Conservation (phyloP, 2,888 invertebrate species). For the Drosophila ustulata region DNA sequence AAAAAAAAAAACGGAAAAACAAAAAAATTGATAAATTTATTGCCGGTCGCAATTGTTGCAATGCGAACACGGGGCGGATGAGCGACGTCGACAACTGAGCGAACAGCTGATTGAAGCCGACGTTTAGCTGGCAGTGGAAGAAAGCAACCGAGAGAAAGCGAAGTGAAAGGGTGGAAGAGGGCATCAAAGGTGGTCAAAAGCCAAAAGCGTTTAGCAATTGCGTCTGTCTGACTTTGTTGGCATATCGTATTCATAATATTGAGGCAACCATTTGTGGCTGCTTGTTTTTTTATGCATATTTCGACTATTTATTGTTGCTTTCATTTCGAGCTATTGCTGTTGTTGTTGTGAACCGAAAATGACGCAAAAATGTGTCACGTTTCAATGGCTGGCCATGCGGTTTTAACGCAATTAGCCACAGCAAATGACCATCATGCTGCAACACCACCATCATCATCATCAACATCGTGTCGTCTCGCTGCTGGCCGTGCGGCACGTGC, state of each 20-base stretch:
- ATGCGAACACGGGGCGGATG: constrained; percentile 60
- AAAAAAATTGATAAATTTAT: constrained; percentile 70
- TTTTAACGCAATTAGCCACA: constrained; percentile 77
- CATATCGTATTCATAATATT: constrained; percentile 54
- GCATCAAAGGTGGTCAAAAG: constrained; percentile 39
- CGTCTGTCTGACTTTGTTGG: constrained; percentile 32
- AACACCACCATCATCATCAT: constrained; percentile 31
- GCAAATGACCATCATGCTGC: constrained; percentile 54
- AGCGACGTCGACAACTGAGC: constrained; percentile 53
- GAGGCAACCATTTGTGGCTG: constrained; percentile 42
- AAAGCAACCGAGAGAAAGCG: not conserved
- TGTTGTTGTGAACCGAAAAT: constrained; percentile 46
- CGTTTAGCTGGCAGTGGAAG: constrained; percentile 34
- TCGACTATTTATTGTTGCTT: constrained; percentile 23
- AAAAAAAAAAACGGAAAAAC: constrained; percentile 35
- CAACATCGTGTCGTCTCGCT: constrained; percentile 18
- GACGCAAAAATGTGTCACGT: constrained; percentile 71
- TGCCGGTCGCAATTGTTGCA: constrained; percentile 63
- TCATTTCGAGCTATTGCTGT: constrained; percentile 5
- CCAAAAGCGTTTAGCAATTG: constrained; percentile 45
- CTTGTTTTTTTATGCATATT: constrained; percentile 53
- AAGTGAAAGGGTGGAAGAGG: not conserved
- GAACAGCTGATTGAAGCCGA: constrained; percentile 69
- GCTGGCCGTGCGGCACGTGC: constrained; percentile 56
- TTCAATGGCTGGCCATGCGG: constrained; percentile 67